Percentiles rank a stretch among this genome's conserved stretches.
These are phyloP conservation scores for Crotophaga sulcirostris DNA, from an alignment of 2,113 vertebrate species.

Conservation along the genomic window DNA sequence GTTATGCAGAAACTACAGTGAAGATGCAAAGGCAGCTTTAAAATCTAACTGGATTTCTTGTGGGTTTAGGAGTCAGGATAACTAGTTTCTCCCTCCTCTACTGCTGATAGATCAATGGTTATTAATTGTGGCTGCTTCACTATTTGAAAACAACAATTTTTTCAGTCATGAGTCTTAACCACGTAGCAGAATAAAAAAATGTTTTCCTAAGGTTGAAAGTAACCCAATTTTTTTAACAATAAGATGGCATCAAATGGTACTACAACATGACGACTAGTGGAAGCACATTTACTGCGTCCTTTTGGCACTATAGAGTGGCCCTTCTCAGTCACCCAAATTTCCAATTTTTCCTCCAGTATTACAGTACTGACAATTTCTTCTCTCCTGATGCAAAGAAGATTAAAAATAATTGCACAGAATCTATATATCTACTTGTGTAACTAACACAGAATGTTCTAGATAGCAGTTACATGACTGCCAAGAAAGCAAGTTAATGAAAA, in stretches of 20 bases:
- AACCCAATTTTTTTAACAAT: background rate
- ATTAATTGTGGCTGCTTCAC: background rate
- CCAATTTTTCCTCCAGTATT: background rate
- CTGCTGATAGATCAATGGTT: background rate
- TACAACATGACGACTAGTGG: background rate
- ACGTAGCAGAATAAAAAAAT: background rate
- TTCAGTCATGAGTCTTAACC: background rate
- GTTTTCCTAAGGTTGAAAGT: background rate
- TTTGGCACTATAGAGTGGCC: background rate
- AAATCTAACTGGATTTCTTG: background rate
- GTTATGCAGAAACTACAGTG: background rate
- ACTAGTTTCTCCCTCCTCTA: background rate
- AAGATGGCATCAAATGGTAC: background rate
- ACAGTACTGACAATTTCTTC: background rate
- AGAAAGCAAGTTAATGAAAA: background rate
- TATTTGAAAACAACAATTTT: background rate
- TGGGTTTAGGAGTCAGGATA: background rate
- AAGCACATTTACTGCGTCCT: background rate
- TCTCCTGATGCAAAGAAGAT: background rate
- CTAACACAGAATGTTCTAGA: background rate
- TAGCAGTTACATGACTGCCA: background rate
- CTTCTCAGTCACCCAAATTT: background rate
- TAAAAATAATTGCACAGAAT: background rate
- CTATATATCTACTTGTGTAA: background rate
- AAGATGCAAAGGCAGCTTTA: background rate